phyloP scores from a whole-genome alignment of 2,797 vertebrate genomes.

The Crenuchus spilurus region DNA sequence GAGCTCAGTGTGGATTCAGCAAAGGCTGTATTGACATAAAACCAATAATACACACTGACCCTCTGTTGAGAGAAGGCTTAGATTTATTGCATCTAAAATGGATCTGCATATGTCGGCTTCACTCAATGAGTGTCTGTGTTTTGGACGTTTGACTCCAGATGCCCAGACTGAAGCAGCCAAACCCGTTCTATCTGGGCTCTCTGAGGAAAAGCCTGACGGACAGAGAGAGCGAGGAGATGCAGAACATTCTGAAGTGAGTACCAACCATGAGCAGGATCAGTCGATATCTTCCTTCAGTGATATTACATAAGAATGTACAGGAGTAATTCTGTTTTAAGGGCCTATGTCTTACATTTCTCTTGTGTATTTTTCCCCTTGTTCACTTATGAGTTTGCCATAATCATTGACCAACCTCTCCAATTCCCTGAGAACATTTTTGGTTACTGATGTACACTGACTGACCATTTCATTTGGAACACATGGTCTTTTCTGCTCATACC shows the following conservation, averaged over 20 bases:
- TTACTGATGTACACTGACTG: too few species aligned
- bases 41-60: neutral
- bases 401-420: too few species aligned
- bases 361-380: too few species aligned
- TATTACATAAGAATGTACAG: neutral
- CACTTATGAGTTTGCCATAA: too few species aligned
- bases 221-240: constrained; percentile 83
- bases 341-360: too few species aligned
- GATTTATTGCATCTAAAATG: neutral
- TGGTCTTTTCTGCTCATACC: too few species aligned
- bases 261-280: neutral
- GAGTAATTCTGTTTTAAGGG: neutral
- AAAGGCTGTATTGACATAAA: neutral
- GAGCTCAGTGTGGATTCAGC: neutral
- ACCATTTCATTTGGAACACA: too few species aligned
- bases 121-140: neutral
- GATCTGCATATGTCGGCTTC: neutral
- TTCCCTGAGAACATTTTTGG: too few species aligned
- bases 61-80: neutral
- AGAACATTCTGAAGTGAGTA: constrained; percentile 84
- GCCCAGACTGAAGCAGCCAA: constrained; percentile 85
- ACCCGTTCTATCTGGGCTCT: constrained; percentile 88
- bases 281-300: neutral
- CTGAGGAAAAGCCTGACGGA: constrained; percentile 86
- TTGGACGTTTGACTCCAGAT: constrained; percentile 64